phyloP scores from a whole-genome alignment of 53 echinoderm and acorn worm genomes.

The Zoroaster sp. region DNA sequence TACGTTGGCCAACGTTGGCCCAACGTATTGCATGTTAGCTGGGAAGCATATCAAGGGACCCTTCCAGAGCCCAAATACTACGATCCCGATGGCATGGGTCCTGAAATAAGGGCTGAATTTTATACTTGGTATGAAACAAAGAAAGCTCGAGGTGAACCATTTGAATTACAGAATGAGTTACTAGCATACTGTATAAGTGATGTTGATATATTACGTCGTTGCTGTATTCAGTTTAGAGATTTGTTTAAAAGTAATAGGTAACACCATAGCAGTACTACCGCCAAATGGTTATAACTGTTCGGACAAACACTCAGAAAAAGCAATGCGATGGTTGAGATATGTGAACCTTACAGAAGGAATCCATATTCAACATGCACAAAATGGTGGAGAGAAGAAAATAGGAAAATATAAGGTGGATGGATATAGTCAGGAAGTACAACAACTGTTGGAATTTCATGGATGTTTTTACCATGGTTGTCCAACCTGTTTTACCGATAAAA shows the following conservation, averaged over 20 bases:
- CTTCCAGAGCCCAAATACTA: neutral
- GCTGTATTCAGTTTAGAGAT: conserved; percentile 18
- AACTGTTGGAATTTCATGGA: conserved; percentile 31
- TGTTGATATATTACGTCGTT: conserved; percentile 26
- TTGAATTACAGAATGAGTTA: conserved; percentile 45
- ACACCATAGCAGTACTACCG: conserved; percentile 62
- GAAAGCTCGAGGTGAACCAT: neutral
- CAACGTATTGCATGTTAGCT: no score
- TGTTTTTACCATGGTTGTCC: conserved; percentile 67
- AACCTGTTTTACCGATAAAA: conserved; percentile 20
- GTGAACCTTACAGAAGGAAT: neutral
- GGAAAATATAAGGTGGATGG: conserved; percentile 59
- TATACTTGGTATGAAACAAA: conserved; percentile 12
- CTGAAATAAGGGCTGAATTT: neutral
- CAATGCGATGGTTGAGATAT: conserved; percentile 52
- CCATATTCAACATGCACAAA: conserved; percentile 49
- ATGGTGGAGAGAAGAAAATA: conserved; percentile 38
- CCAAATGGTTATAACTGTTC: conserved; percentile 32
- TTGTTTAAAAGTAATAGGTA: conserved; percentile 27
- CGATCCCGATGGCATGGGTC: conserved; percentile 27
- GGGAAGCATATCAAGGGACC: neutral
- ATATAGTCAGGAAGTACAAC: neutral
- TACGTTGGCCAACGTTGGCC: no score
- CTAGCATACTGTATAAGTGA: conserved; percentile 52
- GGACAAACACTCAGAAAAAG: conserved; percentile 48